Evolutionary conservation across 2,888 invertebrate species (phyloP), one percentile per base, ranked within the genome.

Genomic region (Eupithecia insigniata): DNA sequence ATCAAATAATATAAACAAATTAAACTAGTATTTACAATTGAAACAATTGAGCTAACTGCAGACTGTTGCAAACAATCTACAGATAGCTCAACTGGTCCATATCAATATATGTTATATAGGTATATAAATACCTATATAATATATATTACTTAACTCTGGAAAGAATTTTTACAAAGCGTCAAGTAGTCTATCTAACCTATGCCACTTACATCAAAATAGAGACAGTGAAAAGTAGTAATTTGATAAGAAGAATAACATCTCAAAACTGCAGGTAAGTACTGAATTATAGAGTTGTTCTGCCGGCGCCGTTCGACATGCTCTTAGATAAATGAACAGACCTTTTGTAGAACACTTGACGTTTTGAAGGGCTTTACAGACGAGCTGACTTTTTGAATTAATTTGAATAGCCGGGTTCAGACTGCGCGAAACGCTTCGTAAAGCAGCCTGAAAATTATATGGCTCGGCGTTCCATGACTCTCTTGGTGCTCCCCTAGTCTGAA

Each of bases 321-420:
- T 92, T 85, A 88, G 84, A 87, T 84, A 89, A 90, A 91, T 91
- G 91, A 92, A 89, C 91, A 77, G 84, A 70, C 75, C 72, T 80
- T 81, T 79, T 81, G 83, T 80, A 77, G 74, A 77, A 66, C 80
- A 82, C 81, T 84, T 84, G 82, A 83, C 78, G 76, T 77, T 60
- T 71, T 51, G 18, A 34, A 60, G 61, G 71, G 60, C 16, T 43
- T 55, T 70, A 67, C 74, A 64, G 51, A 67, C 69, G 51, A 34
- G 18, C 28, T 16, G 58, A 71, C n/a, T 18, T 1, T 60, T 60
- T 26, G 22, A n/a, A n/a, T n/a, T n/a, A n/a, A n/a, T n/a, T n/a
- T 26, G 51, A 22, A 51, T 4, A n/a, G 46, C 3, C 4, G 10
- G 26, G 26, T 8, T 10, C 26, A 14, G 55, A 14, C 51, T n/a